These are phyloP conservation scores for Eilema griseolum DNA, from an alignment of 2,888 invertebrate species.

Conservation along the genomic window DNA sequence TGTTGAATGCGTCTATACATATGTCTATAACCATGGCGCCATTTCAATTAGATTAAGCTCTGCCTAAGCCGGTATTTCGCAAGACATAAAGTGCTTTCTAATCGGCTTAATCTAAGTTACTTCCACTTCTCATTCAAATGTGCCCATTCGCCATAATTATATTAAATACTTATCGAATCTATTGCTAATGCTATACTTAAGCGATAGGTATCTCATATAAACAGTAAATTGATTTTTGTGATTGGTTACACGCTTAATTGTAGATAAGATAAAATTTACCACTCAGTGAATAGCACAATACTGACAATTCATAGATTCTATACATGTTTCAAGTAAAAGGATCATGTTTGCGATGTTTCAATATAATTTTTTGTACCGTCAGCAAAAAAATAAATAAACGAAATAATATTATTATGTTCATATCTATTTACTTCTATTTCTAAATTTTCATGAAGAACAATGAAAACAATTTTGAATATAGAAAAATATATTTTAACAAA, in stretches of 20 bases:
- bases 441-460: neutral
- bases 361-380: neutral
- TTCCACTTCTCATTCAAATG: constrained; percentile 6
- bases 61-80: neutral
- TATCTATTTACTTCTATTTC: neutral
- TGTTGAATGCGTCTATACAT: neutral
- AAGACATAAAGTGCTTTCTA: constrained; percentile 4
- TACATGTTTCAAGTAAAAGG: neutral
- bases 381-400: neutral
- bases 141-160: neutral
- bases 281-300: neutral
- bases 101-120: constrained; percentile 5
- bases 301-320: neutral
- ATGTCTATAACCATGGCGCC: neutral
- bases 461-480: neutral
- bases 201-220: constrained; percentile 5
- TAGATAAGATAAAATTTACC: neutral
- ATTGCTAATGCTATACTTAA: constrained; percentile 1
- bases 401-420: neutral
- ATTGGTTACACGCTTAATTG: neutral
- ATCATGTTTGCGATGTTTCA: neutral
- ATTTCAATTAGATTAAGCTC: neutral
- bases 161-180: constrained; percentile 5
- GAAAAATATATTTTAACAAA: no score
- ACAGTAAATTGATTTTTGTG: neutral